Evolutionary conservation across 1,140 invertebrate genomes (phyloP), one percentile per base, ranked within the genome.

Genomic region (Neuroterus valhalla): DNA sequence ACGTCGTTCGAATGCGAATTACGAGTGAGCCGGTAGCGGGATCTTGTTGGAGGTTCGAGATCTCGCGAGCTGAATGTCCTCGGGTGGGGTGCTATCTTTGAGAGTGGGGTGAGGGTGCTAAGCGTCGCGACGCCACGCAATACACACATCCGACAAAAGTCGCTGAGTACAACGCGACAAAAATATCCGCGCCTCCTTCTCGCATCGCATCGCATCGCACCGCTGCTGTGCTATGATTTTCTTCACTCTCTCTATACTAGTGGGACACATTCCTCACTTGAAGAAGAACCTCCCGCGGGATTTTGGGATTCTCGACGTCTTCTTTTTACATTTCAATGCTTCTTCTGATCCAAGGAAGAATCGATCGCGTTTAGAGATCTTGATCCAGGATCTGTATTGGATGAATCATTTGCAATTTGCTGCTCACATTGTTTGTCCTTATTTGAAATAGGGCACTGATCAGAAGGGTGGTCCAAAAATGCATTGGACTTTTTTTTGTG

Each of bases 1-100:
- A 95, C 94, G 94, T 95, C 94, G 94, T 93, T 95, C 94, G 94
- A 94, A 94, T 94, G 93, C 93, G 93, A 94, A 93, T 94, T 93
- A 93, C 92, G 93, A 93, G 93, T 87, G 86, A 88, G 85, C 78
- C 85, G 83, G 84, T 84, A 82, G 81, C 84, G 83, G 79, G 84
- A 82, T 88, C 75, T 75, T 84, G 75, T 75, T 84, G 75, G 79
- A 77, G 71, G 79, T 78, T 71, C 76, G 79, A 79, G 71, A 81
- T 79, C 73, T 74, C 75, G 72, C 77, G 76, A 78, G 71, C 68
- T 62, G 72, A 80, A 77, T 78, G 66, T 44, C 42, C 68, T 38
- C 71, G 67, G 75, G 70, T 71, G 70, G 79, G 75, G 79, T 74
- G 21, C 17, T 48, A 26, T 15, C 12, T n/a, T 46, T 14, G 21